Conservation (phyloP, 2,888 invertebrate genomes). For the Bombylius major region DNA sequence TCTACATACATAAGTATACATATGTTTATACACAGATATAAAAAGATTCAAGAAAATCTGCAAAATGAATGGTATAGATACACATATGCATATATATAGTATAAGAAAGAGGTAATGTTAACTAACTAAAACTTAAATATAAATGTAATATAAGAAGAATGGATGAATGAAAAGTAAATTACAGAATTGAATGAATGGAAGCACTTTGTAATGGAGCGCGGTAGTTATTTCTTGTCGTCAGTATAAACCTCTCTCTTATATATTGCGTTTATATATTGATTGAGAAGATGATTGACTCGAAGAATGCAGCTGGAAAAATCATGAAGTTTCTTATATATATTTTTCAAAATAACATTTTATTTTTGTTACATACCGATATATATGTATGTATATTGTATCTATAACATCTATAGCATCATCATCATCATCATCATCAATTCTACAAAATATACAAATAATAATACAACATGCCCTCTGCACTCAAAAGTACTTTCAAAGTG, state of each 20-base stretch:
- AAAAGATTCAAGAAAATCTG: neutral
- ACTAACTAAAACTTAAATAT: neutral
- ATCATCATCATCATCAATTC: no score
- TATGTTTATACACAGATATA: no score
- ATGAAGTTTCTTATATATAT: constrained; percentile 1
- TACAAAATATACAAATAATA: no score
- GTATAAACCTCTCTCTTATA: constrained; percentile 6
- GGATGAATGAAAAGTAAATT: constrained; percentile 14
- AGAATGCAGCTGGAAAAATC: constrained; percentile 10
- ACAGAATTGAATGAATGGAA: constrained; percentile 14
- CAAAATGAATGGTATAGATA: constrained; percentile 9
- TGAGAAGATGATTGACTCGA: constrained; percentile 15
- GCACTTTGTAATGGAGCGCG: constrained; percentile 11
- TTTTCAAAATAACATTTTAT: no score
- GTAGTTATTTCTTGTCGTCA: constrained; percentile 13
- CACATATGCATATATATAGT: no score
- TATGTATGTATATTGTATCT: neutral
- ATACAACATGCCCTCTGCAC: no score
- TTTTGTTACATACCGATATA: neutral
- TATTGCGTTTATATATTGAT: constrained; percentile 6
- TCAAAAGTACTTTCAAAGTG: neutral
- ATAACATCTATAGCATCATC: neutral
- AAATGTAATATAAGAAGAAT: neutral
- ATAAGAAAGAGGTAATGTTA: neutral
- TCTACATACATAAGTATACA: neutral